Percentiles rank a stretch among this genome's conserved stretches.
Evolutionary conservation across 1,140 invertebrate genomes (phyloP).

Genomic region (Pentalonia nigronervosa): DNA sequence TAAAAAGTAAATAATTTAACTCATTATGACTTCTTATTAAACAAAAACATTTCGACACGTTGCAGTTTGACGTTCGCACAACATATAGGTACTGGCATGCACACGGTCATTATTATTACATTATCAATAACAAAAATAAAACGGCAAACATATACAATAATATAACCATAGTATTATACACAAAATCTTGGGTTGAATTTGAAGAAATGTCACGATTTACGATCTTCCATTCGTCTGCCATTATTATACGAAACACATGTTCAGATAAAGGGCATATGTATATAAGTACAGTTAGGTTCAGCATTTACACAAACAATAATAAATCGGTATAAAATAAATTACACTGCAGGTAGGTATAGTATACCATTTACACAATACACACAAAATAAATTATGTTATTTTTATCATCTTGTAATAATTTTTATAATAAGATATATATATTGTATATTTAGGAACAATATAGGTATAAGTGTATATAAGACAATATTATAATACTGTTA

Average conservation of each 20-base stretch:
- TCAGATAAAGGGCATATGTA: neutral
- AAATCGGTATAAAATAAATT: neutral
- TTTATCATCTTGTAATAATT: neutral
- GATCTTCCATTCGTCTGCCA: fast-evolving
- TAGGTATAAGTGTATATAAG: no score
- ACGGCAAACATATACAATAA: neutral
- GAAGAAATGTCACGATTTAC: neutral
- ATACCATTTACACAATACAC: neutral
- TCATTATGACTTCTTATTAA: neutral
- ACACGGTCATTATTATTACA: no score
- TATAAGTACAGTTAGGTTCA: neutral
- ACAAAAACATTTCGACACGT: neutral
- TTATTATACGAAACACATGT: neutral
- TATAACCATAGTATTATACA: neutral
- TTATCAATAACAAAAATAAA: no score
- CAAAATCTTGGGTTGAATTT: neutral
- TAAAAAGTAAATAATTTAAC: neutral
- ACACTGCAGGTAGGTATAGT: neutral
- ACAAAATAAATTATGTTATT: neutral
- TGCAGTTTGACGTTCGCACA: neutral
- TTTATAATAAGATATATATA: neutral
- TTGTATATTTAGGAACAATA: neutral
- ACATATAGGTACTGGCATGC: no score
- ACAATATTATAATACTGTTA: no score
- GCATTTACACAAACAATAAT: neutral